Evolutionary conservation across 2,113 vertebrate species (phyloP).

Genomic region (Otis tarda): DNA sequence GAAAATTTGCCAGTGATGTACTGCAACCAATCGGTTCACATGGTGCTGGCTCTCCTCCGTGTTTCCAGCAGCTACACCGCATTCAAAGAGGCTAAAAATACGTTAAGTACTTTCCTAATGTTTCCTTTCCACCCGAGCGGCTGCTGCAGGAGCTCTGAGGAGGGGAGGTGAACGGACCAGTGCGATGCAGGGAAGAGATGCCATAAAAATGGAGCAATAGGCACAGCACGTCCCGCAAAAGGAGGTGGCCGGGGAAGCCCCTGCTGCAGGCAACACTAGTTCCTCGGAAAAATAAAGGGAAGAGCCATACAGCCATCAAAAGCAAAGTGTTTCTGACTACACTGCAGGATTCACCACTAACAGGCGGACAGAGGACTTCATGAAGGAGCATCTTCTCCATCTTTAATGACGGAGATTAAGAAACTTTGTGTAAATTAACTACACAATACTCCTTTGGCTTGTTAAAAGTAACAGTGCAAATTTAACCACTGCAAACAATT

Average conservation of each 20-base stretch:
- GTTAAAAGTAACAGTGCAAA: neutral
- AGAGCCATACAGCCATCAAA: neutral
- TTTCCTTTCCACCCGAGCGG: neutral
- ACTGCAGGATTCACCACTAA: neutral
- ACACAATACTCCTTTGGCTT: neutral
- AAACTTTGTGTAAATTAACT: neutral
- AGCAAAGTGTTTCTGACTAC: neutral
- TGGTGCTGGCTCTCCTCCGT: constrained; percentile 6
- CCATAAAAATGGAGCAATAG: neutral
- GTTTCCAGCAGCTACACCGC: constrained; percentile 44
- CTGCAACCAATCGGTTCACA: neutral
- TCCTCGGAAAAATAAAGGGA: neutral
- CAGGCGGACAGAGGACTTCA: neutral
- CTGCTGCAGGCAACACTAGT: accelerated
- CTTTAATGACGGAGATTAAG: neutral
- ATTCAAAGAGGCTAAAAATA: constrained; percentile 54
- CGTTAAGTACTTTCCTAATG: constrained; percentile 22
- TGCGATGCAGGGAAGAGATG: neutral
- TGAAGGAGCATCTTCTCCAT: neutral
- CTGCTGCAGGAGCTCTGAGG: neutral
- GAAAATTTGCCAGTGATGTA: neutral
- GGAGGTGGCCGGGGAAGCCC: neutral
- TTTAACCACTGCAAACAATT: neutral
- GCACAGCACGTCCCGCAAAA: accelerated
- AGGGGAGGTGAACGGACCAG: neutral